A percentile compares a stretch with the other conserved stretches of the same genome.
Conservation (phyloP, 2,113 vertebrate genomes). For the Poecilia latipinna region DNA sequence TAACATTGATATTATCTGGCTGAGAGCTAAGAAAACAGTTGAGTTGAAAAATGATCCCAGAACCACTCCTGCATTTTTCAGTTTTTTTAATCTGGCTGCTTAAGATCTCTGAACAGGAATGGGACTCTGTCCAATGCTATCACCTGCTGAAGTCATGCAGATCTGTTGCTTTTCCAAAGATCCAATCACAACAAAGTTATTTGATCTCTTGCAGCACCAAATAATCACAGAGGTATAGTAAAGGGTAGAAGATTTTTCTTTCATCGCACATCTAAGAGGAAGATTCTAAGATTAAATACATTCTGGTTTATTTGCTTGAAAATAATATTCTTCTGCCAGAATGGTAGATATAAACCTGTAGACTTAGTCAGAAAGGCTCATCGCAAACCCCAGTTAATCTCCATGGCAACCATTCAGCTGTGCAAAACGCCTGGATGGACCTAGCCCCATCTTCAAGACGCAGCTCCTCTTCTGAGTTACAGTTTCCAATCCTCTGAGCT, state of each 20-base stretch:
- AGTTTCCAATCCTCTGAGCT: no score
- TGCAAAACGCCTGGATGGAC: no score
- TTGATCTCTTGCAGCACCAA: background rate
- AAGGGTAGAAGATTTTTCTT: background rate
- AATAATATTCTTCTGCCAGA: background rate
- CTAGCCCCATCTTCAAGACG: no score
- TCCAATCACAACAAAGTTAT: background rate
- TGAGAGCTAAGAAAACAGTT: background rate
- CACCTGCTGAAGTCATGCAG: background rate
- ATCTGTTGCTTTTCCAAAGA: background rate
- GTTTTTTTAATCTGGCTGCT: background rate
- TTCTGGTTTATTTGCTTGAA: background rate
- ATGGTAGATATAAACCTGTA: no score
- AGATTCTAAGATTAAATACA: background rate
- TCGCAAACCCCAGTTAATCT: no score
- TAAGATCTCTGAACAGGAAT: background rate
- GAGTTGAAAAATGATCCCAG: background rate
- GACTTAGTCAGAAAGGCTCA: no score
- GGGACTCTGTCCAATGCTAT: background rate
- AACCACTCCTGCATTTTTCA: background rate
- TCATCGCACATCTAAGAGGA: background rate
- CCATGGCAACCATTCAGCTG: no score
- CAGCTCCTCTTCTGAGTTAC: no score
- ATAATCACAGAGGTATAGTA: background rate
- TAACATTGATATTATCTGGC: slow-evolving; percentile 4